Evolutionary conservation across 2,888 invertebrate species (phyloP).

Genomic region (Rhagonycha fulva): DNA sequence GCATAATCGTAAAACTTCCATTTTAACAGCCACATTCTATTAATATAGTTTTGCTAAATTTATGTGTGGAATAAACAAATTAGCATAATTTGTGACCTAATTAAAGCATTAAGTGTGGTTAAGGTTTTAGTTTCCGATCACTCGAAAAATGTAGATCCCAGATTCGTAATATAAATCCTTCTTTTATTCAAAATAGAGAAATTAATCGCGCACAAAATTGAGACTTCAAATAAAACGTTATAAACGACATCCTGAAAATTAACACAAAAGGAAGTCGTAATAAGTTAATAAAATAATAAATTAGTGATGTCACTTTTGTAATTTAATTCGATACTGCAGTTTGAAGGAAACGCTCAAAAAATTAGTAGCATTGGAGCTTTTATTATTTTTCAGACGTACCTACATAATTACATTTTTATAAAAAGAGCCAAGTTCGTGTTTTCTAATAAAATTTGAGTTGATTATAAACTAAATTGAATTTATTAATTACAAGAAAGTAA

Average conservation of each 20-base stretch:
- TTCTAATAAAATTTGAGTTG: not conserved
- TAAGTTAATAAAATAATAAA: not conserved
- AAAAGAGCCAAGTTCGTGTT: not conserved
- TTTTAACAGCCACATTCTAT: not conserved
- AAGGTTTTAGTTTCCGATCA: not conserved
- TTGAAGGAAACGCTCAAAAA: not conserved
- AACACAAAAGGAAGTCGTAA: not conserved
- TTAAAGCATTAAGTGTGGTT: not conserved
- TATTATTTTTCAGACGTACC: not conserved
- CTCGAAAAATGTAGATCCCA: no score
- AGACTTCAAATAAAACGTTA: not conserved
- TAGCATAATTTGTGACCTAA: not conserved
- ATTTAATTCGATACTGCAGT: not conserved
- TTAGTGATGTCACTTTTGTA: not conserved
- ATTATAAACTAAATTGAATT: not conserved
- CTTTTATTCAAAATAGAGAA: not conserved
- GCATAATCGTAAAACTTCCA: not conserved
- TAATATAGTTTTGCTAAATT: not conserved
- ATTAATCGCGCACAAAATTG: not conserved
- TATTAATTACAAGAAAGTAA: not conserved
- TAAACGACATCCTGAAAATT: not conserved
- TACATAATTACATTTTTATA: not conserved
- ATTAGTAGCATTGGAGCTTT: not conserved
- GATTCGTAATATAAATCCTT: not conserved
- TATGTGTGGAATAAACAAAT: not conserved